These are phyloP conservation scores for Sigmodon hispidus DNA, from an alignment of 2,113 vertebrate species.

Conservation along the genomic window DNA sequence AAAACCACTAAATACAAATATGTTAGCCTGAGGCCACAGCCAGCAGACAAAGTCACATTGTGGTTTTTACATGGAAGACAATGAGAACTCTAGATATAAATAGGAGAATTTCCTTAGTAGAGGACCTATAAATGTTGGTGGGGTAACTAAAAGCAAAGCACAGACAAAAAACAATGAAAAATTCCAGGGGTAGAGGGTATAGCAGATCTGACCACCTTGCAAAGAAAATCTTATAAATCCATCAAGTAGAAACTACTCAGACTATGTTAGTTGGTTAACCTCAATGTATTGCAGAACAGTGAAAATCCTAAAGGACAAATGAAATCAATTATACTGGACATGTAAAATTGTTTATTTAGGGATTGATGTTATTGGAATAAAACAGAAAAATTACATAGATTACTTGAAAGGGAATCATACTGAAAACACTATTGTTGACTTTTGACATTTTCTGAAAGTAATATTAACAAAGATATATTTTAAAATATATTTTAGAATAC, in stretches of 20 bases:
- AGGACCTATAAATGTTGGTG: background rate
- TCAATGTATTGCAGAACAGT: background rate
- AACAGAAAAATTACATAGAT: background rate
- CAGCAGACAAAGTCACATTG: background rate
- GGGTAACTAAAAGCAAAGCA: background rate
- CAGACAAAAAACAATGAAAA: background rate
- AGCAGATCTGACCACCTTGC: background rate
- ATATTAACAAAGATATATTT: background rate
- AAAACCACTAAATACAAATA: background rate
- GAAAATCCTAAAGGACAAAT: background rate
- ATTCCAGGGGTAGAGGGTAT: background rate
- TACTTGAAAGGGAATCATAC: background rate
- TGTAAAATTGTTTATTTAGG: background rate
- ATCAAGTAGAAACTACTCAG: background rate
- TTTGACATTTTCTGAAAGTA: background rate
- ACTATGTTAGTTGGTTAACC: background rate
- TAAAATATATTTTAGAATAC: conserved; percentile 1
- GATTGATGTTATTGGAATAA: background rate
- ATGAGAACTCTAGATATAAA: background rate
- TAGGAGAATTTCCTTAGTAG: background rate
- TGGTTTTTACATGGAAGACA: background rate
- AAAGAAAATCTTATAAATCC: conserved; percentile 33
- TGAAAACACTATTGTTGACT: background rate
- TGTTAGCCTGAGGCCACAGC: background rate
- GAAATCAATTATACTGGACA: background rate